Evolutionary conservation across 37 sponge, comb jelly and placozoan genomes (phyloP).

Genomic region (Crambe crambe): DNA sequence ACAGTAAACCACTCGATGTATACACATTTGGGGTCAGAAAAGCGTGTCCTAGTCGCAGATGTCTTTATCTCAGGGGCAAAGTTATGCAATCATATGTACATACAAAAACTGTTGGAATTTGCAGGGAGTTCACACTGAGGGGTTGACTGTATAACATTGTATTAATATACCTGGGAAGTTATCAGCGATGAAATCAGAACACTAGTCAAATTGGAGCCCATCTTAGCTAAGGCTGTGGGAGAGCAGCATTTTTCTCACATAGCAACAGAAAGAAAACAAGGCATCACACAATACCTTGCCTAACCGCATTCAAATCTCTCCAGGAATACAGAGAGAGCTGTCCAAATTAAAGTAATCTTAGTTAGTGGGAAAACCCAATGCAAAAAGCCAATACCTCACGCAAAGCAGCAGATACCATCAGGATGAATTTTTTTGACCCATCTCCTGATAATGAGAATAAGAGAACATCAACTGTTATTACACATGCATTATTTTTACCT

Average conservation of each 20-base stretch:
- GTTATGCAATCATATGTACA: too few species aligned
- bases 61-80: too few species aligned
- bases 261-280: not conserved
- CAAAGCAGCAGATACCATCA: conserved; percentile 20
- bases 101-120: too few species aligned
- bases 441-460: conserved; percentile 9
- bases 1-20: too few species aligned
- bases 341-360: too few species aligned
- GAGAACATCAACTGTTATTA: not conserved
- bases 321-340: not conserved
- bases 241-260: not conserved
- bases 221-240: conserved; percentile 12
- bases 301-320: not conserved
- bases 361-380: too few species aligned
- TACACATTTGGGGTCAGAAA: too few species aligned
- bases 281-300: not conserved
- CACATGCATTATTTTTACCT: conserved; percentile 11
- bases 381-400: conserved; percentile 20
- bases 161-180: not conserved
- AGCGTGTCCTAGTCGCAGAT: too few species aligned
- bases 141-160: too few species aligned
- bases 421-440: conserved; percentile 29
- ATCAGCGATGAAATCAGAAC: not conserved
- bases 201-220: not conserved
- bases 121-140: too few species aligned